Conservation (phyloP, 2,113 vertebrate genomes). For the Xenopus laevis region DNA sequence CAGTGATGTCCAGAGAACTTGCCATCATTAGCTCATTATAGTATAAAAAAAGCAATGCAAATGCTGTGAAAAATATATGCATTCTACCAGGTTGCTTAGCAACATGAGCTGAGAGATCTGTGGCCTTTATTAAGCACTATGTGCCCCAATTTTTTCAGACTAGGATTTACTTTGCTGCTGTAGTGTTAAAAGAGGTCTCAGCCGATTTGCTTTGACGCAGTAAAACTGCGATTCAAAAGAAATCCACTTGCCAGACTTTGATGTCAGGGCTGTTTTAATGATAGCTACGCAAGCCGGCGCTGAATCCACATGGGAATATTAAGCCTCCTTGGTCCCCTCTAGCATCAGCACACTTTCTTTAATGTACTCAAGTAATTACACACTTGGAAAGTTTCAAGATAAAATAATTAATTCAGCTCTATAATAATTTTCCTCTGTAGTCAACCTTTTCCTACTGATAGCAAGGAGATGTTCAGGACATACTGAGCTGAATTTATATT, state of each 20-base stretch:
- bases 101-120: constrained; percentile 10
- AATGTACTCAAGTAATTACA: constrained; percentile 33
- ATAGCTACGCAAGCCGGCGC: constrained; percentile 15
- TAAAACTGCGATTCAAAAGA: constrained; percentile 3
- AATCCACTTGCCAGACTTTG: constrained; percentile 34
- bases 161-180: constrained; percentile 15
- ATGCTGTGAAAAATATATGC: constrained; percentile 4
- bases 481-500: constrained; percentile 7
- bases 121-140: constrained; percentile 22
- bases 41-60: constrained; percentile 9
- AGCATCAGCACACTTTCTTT: constrained; percentile 16
- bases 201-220: constrained; percentile 33
- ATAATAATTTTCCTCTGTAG: constrained; percentile 1
- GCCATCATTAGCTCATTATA: constrained; percentile 16
- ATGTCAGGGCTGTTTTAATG: constrained; percentile 32
- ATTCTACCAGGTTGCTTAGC: constrained; percentile 21
- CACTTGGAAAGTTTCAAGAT: constrained; percentile 18
- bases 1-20: not conserved
- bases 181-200: constrained; percentile 4
- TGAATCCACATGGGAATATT: constrained; percentile 28
- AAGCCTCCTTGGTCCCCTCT: constrained; percentile 13
- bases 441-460: not conserved
- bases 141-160: constrained; percentile 23
- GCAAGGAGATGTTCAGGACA: constrained; percentile 9
- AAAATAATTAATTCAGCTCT: constrained; percentile 23